A percentile compares a stretch with the other conserved stretches of the same genome.
phyloP scores from a whole-genome alignment of 2,113 vertebrate genomes.

The Cyrtonyx montezumae region DNA sequence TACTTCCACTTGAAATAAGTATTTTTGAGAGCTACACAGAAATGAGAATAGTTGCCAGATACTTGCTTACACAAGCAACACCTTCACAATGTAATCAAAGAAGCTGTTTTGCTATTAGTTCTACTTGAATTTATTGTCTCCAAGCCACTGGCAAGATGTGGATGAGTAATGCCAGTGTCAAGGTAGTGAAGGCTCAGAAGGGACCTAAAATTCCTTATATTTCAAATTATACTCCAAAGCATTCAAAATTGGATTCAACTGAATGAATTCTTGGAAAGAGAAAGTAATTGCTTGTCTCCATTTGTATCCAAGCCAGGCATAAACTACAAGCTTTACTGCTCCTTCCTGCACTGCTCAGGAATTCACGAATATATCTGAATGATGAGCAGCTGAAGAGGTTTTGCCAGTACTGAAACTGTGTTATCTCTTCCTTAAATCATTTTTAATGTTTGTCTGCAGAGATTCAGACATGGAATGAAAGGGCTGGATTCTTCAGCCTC shows the following conservation, averaged over 20 bases:
- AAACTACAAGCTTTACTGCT: conserved; percentile 38
- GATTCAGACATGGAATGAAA: not conserved
- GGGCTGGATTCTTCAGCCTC: not conserved
- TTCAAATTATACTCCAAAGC: conserved; percentile 44
- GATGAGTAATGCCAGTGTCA: conserved; percentile 25
- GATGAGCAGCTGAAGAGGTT: conserved; percentile 44
- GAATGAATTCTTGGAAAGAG: conserved; percentile 64
- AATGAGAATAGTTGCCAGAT: conserved; percentile 3
- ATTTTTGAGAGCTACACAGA: not conserved
- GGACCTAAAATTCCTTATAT: conserved; percentile 14
- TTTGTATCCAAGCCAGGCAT: conserved; percentile 59
- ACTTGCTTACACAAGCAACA: conserved; percentile 58
- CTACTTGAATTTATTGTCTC: conserved; percentile 34
- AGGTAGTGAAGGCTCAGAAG: conserved; percentile 14
- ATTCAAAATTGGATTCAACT: conserved; percentile 46
- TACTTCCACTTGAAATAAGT: conserved; percentile 44
- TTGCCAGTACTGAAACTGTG: conserved; percentile 1
- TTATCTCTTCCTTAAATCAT: conserved; percentile 42
- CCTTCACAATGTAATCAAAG: conserved; percentile 32
- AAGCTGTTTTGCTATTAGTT: conserved; percentile 52
- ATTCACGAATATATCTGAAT: not conserved
- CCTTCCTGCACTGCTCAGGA: conserved; percentile 28
- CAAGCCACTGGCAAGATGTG: not conserved
- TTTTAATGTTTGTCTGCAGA: conserved; percentile 31
- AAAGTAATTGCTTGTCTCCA: conserved; percentile 17